A percentile compares a stretch with the other conserved stretches of the same genome.
Evolutionary conservation across 1,140 invertebrate species (phyloP).

Genomic region (Pemphigus obesinymphae): DNA sequence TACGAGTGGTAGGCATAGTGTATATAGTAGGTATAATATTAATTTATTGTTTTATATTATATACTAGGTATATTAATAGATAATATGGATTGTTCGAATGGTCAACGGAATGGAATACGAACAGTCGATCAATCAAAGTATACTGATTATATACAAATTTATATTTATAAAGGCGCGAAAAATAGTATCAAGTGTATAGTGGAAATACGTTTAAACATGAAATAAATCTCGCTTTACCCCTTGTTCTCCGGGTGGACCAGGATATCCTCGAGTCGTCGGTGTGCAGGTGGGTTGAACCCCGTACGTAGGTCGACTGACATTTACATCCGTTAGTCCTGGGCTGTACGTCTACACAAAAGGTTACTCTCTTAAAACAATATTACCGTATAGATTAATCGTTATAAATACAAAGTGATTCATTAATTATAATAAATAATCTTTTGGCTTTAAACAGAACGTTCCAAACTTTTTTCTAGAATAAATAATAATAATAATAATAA

Average conservation of each 20-base stretch:
- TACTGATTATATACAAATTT: background rate
- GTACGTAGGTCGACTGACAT: background rate
- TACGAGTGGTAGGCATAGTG: too few relatives aligned
- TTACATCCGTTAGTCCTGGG: background rate
- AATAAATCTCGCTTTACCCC: conserved; percentile 50
- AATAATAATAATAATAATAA: background rate
- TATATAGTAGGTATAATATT: background rate
- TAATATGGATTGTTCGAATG: background rate
- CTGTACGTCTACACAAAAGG: background rate
- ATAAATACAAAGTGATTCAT: too few relatives aligned
- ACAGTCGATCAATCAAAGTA: background rate
- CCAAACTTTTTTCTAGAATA: too few relatives aligned
- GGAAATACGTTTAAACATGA: background rate
- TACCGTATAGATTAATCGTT: too few relatives aligned
- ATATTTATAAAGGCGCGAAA: too few relatives aligned
- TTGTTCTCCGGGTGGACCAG: conserved; percentile 60
- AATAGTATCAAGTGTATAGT: background rate
- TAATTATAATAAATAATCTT: too few relatives aligned
- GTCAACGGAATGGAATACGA: background rate
- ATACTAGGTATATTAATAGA: background rate
- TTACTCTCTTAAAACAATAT: too few relatives aligned
- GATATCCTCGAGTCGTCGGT: conserved; percentile 64
- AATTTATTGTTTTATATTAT: background rate
- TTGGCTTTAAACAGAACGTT: too few relatives aligned
- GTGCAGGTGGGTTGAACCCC: conserved; percentile 50